A percentile compares a stretch with the other conserved stretches of the same genome.
phyloP scores from a whole-genome alignment of 2,888 invertebrate genomes.

The Nudaria mundana region DNA sequence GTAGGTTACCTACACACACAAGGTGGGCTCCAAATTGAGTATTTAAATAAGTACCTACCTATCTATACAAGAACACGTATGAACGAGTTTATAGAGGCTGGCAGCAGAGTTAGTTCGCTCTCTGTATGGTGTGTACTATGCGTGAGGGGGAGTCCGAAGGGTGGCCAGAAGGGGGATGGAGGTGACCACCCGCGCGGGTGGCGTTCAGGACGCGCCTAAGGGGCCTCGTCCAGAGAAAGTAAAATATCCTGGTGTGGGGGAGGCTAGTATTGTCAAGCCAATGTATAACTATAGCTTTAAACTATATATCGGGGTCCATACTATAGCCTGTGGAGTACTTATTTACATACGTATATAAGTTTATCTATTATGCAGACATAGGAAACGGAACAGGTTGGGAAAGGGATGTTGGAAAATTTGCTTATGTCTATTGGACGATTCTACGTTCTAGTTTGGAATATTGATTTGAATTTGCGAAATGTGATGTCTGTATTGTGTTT shows the following conservation, averaged over 20 bases:
- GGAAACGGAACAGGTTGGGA: slow-evolving; percentile 71
- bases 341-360: slow-evolving; percentile 78
- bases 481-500: slow-evolving; percentile 12
- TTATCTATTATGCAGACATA: slow-evolving; percentile 79
- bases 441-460: slow-evolving; percentile 48
- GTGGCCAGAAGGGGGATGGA: slow-evolving; percentile 38
- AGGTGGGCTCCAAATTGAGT: slow-evolving; percentile 66
- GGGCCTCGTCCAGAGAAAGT: slow-evolving; percentile 80
- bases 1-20: slow-evolving; percentile 25
- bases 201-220: slow-evolving; percentile 65
- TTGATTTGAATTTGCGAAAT: slow-evolving; percentile 43
- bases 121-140: slow-evolving; percentile 75
- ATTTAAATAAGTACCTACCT: slow-evolving; percentile 71
- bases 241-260: slow-evolving; percentile 79
- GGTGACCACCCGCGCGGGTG: slow-evolving; percentile 43
- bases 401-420: slow-evolving; percentile 64
- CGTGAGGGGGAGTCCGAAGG: slow-evolving; percentile 59
- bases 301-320: slow-evolving; percentile 74
- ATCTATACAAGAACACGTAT: slow-evolving; percentile 62
- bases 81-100: slow-evolving; percentile 71
- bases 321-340: slow-evolving; percentile 66
- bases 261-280: slow-evolving; percentile 79
- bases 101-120: slow-evolving; percentile 75
- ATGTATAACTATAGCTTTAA: slow-evolving; percentile 79
- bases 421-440: slow-evolving; percentile 58